phyloP scores from a whole-genome alignment of 2,113 vertebrate species.

The Speoplatyrhinus poulsoni region DNA sequence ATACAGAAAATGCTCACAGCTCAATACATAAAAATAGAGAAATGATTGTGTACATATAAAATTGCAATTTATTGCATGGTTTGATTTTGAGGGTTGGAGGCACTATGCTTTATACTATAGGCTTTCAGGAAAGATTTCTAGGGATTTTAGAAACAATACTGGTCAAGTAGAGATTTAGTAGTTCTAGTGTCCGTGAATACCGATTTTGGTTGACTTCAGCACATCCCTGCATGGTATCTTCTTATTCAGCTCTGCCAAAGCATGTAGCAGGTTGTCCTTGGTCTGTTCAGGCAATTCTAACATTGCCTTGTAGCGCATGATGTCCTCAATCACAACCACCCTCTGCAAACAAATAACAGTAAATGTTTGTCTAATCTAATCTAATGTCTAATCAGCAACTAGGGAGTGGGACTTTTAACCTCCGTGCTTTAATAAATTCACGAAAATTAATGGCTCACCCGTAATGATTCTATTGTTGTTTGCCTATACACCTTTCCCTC shows the following conservation, averaged over 20 bases:
- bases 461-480: slow-evolving; percentile 88
- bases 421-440: not conserved
- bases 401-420: fast-evolving
- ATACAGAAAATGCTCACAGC: too few relatives aligned
- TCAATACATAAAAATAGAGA: too few relatives aligned
- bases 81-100: too few relatives aligned
- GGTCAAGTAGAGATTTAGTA: not conserved
- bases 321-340: slow-evolving; percentile 96
- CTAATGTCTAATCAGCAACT: not conserved
- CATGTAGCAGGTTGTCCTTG: slow-evolving; percentile 84
- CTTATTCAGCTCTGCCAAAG: slow-evolving; percentile 88
- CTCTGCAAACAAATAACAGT: slow-evolving; percentile 78
- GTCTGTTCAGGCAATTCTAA: slow-evolving; percentile 86
- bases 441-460: slow-evolving; percentile 72
- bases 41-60: too few relatives aligned
- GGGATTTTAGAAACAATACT: not conserved
- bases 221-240: slow-evolving; percentile 94
- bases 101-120: too few relatives aligned
- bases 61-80: too few relatives aligned
- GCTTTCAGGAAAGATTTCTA: too few relatives aligned
- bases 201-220: slow-evolving; percentile 89
- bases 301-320: slow-evolving; percentile 87
- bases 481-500: slow-evolving; percentile 81
- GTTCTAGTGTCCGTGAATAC: slow-evolving; percentile 59
- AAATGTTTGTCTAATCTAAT: not conserved